phyloP scores from a whole-genome alignment of 2,888 invertebrate species.

The Tachina fera region DNA sequence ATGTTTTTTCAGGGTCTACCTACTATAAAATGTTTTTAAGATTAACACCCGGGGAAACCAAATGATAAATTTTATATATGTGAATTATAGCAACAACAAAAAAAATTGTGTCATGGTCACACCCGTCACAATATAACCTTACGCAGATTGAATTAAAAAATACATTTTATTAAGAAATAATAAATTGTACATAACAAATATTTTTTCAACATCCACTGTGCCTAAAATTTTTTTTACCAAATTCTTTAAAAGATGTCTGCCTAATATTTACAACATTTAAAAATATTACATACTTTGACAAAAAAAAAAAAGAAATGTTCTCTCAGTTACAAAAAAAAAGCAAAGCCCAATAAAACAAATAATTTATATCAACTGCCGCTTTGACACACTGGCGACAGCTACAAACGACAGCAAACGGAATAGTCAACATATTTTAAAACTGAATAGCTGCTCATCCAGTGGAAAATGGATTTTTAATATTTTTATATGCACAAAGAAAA shows the following conservation, averaged over 20 bases:
- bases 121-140: too few relatives aligned
- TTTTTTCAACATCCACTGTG: neutral
- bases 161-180: too few relatives aligned
- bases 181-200: too few relatives aligned
- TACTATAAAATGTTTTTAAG: too few relatives aligned
- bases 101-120: too few relatives aligned
- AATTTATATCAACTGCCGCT: slow-evolving; percentile 30
- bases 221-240: neutral
- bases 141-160: too few relatives aligned
- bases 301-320: neutral
- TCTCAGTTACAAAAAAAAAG: neutral
- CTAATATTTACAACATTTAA: neutral
- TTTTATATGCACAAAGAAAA: slow-evolving; percentile 73
- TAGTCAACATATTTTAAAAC: slow-evolving; percentile 78
- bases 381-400: slow-evolving; percentile 58
- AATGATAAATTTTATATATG: too few relatives aligned
- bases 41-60: too few relatives aligned
- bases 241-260: neutral
- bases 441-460: slow-evolving; percentile 81
- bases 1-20: too few relatives aligned
- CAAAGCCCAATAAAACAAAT: slow-evolving; percentile 31
- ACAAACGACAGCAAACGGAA: slow-evolving; percentile 54
- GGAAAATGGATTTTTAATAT: slow-evolving; percentile 82
- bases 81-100: too few relatives aligned
- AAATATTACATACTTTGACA: neutral